These are phyloP conservation scores for Melanostigma gelatinosum DNA, from an alignment of 2,113 vertebrate genomes.

Conservation along the genomic window DNA sequence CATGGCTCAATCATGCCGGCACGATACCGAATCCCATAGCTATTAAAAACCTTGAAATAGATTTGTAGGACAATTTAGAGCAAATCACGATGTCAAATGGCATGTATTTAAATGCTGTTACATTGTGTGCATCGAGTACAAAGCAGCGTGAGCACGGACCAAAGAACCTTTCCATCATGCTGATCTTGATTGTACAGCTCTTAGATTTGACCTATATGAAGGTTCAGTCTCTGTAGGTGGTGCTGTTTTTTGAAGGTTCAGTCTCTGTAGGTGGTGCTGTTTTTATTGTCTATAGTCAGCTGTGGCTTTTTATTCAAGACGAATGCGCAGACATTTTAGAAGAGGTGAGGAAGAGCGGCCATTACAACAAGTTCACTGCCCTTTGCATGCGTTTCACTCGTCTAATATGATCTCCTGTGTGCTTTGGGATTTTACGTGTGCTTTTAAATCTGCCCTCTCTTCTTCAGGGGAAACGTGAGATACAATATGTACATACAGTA, in stretches of 20 bases:
- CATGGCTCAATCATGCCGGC: background rate
- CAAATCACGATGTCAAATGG: background rate
- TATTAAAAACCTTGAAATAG: conserved; percentile 11
- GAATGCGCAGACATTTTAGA: background rate
- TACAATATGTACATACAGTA: no score
- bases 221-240: background rate
- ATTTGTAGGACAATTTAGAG: background rate
- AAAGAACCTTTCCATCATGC: background rate
- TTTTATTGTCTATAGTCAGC: background rate
- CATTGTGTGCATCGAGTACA: background rate
- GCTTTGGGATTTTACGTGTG: background rate
- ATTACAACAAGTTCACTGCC: background rate
- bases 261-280: conserved; percentile 6
- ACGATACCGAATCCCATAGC: background rate
- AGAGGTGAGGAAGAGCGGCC: background rate
- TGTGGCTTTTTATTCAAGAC: background rate
- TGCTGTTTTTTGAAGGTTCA: conserved; percentile 12
- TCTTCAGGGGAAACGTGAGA: no score
- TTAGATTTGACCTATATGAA: background rate
- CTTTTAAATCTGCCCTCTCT: background rate
- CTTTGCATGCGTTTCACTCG: conserved; percentile 9
- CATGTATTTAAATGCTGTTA: background rate
- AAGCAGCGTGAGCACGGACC: background rate
- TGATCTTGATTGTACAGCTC: background rate
- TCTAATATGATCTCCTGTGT: background rate